A percentile compares a stretch with the other conserved stretches of the same genome.
Conservation (phyloP, 2,113 vertebrate genomes). For the Phodopus roborovskii region DNA sequence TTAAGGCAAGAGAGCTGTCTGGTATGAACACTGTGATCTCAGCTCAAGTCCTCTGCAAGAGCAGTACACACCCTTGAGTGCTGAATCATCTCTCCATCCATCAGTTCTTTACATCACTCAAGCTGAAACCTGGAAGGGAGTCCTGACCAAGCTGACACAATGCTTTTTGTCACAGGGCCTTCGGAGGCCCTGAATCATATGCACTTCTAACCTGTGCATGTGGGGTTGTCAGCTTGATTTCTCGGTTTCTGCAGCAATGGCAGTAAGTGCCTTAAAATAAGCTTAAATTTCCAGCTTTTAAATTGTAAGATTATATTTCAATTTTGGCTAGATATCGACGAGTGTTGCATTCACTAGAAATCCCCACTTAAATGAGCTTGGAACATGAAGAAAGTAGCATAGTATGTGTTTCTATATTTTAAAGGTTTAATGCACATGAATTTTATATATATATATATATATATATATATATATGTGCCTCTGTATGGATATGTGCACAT, state of each 20-base stretch:
- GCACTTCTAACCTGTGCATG: not conserved
- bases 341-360: not conserved
- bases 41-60: no score
- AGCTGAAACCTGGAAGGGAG: not conserved
- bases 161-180: no score
- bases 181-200: not conserved
- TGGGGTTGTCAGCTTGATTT: not conserved
- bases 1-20: not conserved
- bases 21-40: not conserved
- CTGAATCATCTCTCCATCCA: no score
- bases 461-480: not conserved
- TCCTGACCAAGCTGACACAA: not conserved
- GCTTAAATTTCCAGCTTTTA: not conserved
- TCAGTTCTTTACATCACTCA: not conserved
- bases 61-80: not conserved
- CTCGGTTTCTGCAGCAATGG: not conserved
- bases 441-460: no score
- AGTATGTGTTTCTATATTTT: not conserved
- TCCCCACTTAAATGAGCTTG: not conserved
- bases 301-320: not conserved
- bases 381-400: not conserved
- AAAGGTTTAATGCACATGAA: not conserved
- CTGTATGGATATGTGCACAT: not conserved
- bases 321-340: not conserved
- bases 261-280: not conserved